These are phyloP conservation scores for Rattus rattus DNA, from an alignment of 2,113 vertebrate species.

Conservation along the genomic window DNA sequence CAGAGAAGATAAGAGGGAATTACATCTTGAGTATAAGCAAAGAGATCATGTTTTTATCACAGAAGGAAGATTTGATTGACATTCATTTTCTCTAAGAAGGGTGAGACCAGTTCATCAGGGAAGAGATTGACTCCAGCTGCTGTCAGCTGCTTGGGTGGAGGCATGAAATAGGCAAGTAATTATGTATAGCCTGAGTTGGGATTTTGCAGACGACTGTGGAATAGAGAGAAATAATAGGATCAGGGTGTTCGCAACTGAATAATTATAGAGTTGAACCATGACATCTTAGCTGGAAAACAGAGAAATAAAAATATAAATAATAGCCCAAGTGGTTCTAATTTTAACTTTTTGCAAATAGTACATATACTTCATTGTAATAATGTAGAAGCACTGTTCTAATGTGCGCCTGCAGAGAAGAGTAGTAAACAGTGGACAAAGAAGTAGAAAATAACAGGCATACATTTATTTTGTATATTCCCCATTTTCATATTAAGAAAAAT, in stretches of 20 bases:
- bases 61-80: neutral
- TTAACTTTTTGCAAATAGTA: neutral
- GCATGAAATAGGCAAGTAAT: neutral
- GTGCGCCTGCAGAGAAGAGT: neutral
- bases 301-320: neutral
- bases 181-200: neutral
- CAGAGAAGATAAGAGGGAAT: neutral
- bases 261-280: neutral
- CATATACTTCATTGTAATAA: neutral
- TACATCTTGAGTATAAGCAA: neutral
- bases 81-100: neutral
- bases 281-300: neutral
- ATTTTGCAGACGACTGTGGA: neutral
- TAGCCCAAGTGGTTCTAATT: neutral
- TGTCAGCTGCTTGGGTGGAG: neutral
- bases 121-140: neutral
- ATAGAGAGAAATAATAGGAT: neutral
- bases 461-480: neutral
- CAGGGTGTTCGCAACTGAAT: neutral
- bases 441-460: neutral
- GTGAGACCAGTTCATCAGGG: neutral
- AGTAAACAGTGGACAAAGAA: neutral
- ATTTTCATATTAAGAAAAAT: neutral
- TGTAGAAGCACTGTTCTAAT: neutral
- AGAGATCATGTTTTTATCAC: neutral